These are phyloP conservation scores for Coilia nasus DNA, from an alignment of 2,797 vertebrate genomes.

Conservation along the genomic window DNA sequence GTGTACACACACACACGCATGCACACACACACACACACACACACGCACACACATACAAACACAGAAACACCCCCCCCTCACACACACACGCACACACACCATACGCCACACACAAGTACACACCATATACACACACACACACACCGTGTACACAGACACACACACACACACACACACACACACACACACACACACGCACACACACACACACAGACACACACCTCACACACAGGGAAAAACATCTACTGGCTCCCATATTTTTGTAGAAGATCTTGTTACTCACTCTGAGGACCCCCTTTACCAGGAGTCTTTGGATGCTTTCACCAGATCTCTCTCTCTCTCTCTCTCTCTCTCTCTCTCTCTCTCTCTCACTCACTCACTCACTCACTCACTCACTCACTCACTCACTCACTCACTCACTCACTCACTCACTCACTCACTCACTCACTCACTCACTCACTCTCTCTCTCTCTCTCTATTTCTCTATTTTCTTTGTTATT, in stretches of 20 bases:
- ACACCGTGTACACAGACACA: too few species aligned
- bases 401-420: too few species aligned
- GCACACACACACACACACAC: neutral
- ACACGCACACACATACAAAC: neutral
- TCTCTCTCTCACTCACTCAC: too few species aligned
- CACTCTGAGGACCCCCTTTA: neutral
- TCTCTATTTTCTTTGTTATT: neutral
- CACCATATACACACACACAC: too few species aligned
- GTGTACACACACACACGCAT: neutral
- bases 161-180: too few species aligned
- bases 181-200: too few species aligned
- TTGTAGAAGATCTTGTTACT: constrained; percentile 7
- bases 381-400: too few species aligned
- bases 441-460: neutral
- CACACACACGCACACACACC: too few species aligned
- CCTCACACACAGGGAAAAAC: neutral
- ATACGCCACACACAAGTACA: too few species aligned
- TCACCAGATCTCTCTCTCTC: neutral
- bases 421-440: neutral
- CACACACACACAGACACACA: too few species aligned
- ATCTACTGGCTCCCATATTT: neutral
- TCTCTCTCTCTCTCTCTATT: neutral
- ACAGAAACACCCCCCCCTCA: too few species aligned
- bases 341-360: neutral
- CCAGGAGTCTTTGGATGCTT: neutral